Conservation (phyloP, 2,888 invertebrate genomes). For the Zygothrica quintamaculata region DNA sequence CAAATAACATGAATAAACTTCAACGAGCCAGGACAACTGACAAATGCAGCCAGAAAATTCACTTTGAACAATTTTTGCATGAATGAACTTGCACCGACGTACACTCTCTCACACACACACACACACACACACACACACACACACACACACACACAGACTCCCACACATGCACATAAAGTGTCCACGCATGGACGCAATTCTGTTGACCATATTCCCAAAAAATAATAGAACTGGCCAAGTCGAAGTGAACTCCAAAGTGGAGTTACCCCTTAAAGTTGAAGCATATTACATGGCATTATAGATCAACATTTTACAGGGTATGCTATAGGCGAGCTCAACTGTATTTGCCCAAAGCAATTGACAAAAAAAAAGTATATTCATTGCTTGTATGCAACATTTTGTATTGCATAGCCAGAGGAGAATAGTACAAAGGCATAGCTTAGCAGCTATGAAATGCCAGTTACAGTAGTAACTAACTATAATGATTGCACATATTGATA, state of each 20-base stretch:
- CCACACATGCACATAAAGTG: conserved; percentile 7
- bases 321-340: too few species aligned
- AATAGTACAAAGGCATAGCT: conserved; percentile 12
- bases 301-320: too few species aligned
- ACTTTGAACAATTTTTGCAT: conserved; percentile 82
- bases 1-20: conserved; percentile 4
- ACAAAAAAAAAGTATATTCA: conserved; percentile 35
- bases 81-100: conserved; percentile 70
- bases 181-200: conserved; percentile 38
- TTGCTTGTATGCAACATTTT: conserved; percentile 49
- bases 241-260: too few species aligned
- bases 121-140: conserved; percentile 16
- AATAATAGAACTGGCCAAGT: conserved; percentile 33
- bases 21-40: conserved; percentile 59
- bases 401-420: conserved; percentile 28
- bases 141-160: conserved; percentile 28
- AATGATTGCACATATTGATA: not conserved
- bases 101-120: conserved; percentile 28
- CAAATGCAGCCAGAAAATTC: conserved; percentile 71
- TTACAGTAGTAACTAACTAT: conserved; percentile 27
- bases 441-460: conserved; percentile 10
- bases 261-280: too few species aligned
- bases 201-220: conserved; percentile 41
- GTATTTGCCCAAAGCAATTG: too few species aligned
- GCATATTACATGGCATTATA: too few species aligned